Evolutionary conservation across 2,888 invertebrate species (phyloP).

Genomic region (Notodonta dromedarius): DNA sequence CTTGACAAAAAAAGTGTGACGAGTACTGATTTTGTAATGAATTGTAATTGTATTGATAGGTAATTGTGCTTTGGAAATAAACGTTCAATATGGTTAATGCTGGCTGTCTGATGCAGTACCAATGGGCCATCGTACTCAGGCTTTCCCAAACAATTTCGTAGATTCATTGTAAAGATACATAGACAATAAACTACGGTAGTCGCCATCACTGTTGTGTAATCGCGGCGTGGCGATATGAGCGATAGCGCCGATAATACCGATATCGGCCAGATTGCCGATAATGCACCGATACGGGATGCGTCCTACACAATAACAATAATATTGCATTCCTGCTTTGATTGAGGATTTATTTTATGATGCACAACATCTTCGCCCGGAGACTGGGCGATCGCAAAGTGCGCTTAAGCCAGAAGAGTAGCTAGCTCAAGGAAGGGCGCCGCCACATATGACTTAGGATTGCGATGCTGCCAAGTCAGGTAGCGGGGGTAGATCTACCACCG

Average conservation of each 20-base stretch:
- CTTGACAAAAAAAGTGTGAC: no score
- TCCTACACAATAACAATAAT: slow-evolving; percentile 19
- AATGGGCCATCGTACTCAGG: slow-evolving; percentile 12
- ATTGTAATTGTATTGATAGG: no score
- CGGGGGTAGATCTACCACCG: no score
- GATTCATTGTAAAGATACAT: slow-evolving; percentile 32
- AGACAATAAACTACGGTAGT: slow-evolving; percentile 37
- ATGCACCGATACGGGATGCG: slow-evolving; percentile 5
- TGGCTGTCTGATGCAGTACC: no score
- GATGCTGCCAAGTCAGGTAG: no score
- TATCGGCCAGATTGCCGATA: slow-evolving; percentile 34
- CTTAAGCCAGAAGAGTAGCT: no score
- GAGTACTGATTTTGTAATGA: no score
- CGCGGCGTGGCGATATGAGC: slow-evolving; percentile 32
- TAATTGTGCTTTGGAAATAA: no score
- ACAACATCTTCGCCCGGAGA: background rate
- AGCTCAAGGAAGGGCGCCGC: no score
- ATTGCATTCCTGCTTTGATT: slow-evolving; percentile 8
- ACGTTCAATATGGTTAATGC: no score
- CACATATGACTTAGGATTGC: no score
- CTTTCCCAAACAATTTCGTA: slow-evolving; percentile 32
- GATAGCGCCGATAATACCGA: slow-evolving; percentile 42
- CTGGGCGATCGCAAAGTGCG: no score
- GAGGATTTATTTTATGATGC: background rate
- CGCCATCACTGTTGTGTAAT: slow-evolving; percentile 37